phyloP scores from a whole-genome alignment of 2,888 invertebrate genomes.

The Cerceris rybyensis region DNA sequence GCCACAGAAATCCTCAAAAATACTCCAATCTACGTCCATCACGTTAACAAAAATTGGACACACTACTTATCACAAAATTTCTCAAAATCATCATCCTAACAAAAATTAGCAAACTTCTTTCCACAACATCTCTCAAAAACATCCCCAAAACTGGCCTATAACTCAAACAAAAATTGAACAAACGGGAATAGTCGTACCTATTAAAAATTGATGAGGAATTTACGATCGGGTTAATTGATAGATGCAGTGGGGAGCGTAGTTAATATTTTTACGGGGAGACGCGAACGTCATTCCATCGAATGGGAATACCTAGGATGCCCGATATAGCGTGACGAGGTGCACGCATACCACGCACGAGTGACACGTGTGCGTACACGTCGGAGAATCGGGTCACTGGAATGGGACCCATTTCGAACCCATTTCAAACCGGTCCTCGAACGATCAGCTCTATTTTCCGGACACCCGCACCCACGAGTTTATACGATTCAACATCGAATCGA shows the following conservation, averaged over 20 bases:
- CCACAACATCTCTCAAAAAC: too few relatives aligned
- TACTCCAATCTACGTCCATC: too few relatives aligned
- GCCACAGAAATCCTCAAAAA: too few relatives aligned
- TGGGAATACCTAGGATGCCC: constrained; percentile 45
- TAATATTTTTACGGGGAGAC: constrained; percentile 21
- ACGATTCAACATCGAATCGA: not conserved
- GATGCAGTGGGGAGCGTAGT: not conserved
- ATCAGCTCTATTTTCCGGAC: constrained; percentile 54
- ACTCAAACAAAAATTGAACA: not conserved
- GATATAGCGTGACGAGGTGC: constrained; percentile 38
- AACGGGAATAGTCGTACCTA: not conserved
- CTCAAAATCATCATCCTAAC: too few relatives aligned
- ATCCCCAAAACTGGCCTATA: too few relatives aligned
- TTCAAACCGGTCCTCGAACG: constrained; percentile 43
- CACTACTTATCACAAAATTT: too few relatives aligned
- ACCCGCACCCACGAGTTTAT: constrained; percentile 13
- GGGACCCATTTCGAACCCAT: constrained; percentile 41
- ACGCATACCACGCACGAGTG: constrained; percentile 27
- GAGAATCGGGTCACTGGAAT: constrained; percentile 50
- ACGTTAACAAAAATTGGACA: too few relatives aligned
- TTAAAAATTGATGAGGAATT: not conserved
- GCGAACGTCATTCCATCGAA: constrained; percentile 33
- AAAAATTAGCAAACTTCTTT: too few relatives aligned
- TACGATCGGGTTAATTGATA: constrained; percentile 2
- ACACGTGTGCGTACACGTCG: constrained; percentile 15